Base-by-base conservation (phyloP, 1,140 invertebrate genomes). In the Penaeus chinensis region DNA sequence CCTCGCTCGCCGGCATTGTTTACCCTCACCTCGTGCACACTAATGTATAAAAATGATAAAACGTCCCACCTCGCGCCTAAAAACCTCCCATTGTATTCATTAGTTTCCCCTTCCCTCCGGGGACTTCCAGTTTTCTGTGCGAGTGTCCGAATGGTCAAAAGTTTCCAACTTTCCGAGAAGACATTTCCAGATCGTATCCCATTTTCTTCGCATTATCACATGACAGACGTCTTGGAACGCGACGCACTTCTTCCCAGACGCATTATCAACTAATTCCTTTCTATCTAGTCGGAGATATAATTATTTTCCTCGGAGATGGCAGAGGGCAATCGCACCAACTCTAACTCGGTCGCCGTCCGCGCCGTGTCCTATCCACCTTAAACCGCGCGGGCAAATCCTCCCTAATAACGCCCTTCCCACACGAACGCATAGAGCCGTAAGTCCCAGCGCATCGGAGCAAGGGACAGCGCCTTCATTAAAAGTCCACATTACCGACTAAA, bases 71-170 rank as follows among this genome's bases (percentile, higher is more conserved):
- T 76, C 47, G 69, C 54, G 69, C 54, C 66, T 74, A 74, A 74
- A 76, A 84, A 84, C 76, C 76, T 85, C 76, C 71, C 74, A 54
- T 47, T 85, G 74, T 79, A 78, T 85, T 85, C 84, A 79, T 85
- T 85, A 85, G 84, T 85, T 24, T 77, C 84, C 84, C 74, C 74
- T 54, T 85, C 32, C 54, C 54, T 37, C 60, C 60, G 61, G 80
- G 84, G 76, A 85, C 76, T 85, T 37, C 60, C 62, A 32, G 76
- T 78, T 85, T 65, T 85, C 84, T 66, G 84, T 85, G 84, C 77
- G 74, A 20, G 47, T 19, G 66, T 54, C 42, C 42, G 19, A 71
- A 83, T 42, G 82, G 82, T 71, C 65, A 83, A 47, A 37, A 37
- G 54, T 54, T 54, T 13, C 54, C 54, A 54, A 54, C 54, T 54